These are phyloP conservation scores for Dissostichus mawsoni DNA, from an alignment of 2,113 vertebrate species.

Conservation along the genomic window DNA sequence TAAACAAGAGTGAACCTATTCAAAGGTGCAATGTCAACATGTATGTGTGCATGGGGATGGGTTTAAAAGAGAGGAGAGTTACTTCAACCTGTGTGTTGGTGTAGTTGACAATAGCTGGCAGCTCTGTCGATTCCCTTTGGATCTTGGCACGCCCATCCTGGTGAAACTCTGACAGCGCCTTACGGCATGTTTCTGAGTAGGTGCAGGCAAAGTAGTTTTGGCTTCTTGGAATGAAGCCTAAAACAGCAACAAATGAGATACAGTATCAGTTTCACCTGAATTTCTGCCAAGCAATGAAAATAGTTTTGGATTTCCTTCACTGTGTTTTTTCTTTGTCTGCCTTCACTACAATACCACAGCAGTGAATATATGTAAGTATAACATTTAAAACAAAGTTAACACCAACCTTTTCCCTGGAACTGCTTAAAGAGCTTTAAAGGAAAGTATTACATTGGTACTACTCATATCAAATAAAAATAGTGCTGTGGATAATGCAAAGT, in stretches of 20 bases:
- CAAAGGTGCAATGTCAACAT: constrained; percentile 19
- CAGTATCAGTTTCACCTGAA: neutral
- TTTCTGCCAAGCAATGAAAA: neutral
- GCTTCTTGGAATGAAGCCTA: constrained; percentile 82
- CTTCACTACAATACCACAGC: neutral
- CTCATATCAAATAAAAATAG: neutral
- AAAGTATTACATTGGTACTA: too few relatives aligned
- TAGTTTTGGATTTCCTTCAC: neutral
- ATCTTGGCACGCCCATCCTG: constrained; percentile 46
- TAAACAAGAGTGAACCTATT: constrained; percentile 49
- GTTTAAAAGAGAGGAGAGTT: constrained; percentile 23
- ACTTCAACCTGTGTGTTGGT: constrained; percentile 47
- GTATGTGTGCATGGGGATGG: constrained; percentile 17
- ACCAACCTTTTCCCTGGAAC: neutral
- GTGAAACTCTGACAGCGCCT: constrained; percentile 74
- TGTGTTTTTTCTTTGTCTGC: neutral
- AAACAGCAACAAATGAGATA: constrained; percentile 11
- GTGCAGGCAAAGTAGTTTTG: constrained; percentile 85
- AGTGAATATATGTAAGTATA: too few relatives aligned
- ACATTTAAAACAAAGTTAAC: neutral
- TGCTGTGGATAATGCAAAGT: neutral
- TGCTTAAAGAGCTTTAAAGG: neutral
- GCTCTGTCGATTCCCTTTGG: constrained; percentile 23
- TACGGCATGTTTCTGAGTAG: constrained; percentile 75
- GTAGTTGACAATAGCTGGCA: constrained; percentile 28